Evolutionary conservation across 2,797 vertebrate genomes (phyloP).

Genomic region (Hyperoplus lanceolatus): DNA sequence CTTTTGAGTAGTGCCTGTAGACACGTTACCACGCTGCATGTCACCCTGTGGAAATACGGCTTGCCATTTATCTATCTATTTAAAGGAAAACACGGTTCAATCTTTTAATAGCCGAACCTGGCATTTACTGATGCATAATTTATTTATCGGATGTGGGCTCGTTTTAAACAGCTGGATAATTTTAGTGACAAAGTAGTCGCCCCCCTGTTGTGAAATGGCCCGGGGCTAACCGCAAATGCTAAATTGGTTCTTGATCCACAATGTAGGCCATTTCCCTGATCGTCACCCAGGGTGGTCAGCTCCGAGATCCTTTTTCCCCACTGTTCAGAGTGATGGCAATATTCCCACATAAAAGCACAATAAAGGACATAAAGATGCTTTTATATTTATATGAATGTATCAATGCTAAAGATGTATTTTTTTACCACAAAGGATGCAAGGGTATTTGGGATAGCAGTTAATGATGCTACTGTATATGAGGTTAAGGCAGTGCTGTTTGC

Average conservation of each 20-base stretch:
- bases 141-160: constrained; percentile 63
- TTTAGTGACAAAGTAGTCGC: constrained; percentile 45
- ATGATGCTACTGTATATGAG: constrained; percentile 47
- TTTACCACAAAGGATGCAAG: constrained; percentile 78
- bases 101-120: constrained; percentile 68
- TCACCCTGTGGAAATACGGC: constrained; percentile 77
- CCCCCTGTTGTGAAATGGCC: constrained; percentile 54
- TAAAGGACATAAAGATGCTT: constrained; percentile 69
- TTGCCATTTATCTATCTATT: constrained; percentile 83
- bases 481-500: constrained; percentile 46
- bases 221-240: constrained; percentile 50
- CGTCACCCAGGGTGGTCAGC: constrained; percentile 51
- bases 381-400: constrained; percentile 88
- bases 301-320: constrained; percentile 62
- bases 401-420: constrained; percentile 84
- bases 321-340: constrained; percentile 70
- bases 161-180: constrained; percentile 55
- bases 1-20: constrained; percentile 81
- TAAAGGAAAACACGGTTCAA: constrained; percentile 67
- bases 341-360: constrained; percentile 82
- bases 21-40: constrained; percentile 81
- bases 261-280: constrained; percentile 49
- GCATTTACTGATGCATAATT: constrained; percentile 70
- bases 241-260: constrained; percentile 57
- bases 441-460: constrained; percentile 43